A percentile compares a stretch with the other conserved stretches of the same genome.
These are phyloP conservation scores for Austrolebias charrua DNA, from an alignment of 2,797 vertebrate genomes.

Conservation along the genomic window DNA sequence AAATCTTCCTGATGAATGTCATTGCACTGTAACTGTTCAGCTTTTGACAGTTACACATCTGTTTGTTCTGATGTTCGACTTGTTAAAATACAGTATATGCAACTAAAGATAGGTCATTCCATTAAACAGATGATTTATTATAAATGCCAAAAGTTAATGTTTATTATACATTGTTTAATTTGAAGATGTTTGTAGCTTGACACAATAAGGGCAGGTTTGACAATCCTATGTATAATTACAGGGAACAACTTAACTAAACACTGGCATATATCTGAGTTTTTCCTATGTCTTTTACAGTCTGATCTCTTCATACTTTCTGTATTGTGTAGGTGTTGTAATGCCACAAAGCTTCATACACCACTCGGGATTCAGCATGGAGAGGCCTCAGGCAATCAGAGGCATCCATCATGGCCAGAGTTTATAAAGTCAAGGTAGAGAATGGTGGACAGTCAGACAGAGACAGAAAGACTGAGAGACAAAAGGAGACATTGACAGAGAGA, in stretches of 20 bases:
- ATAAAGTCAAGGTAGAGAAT: slow-evolving; percentile 37
- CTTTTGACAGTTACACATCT: background rate
- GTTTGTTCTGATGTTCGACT: background rate
- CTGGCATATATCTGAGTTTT: slow-evolving; percentile 8
- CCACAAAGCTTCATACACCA: slow-evolving; percentile 27
- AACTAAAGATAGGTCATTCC: background rate
- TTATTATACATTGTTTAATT: no score
- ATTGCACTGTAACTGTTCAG: background rate
- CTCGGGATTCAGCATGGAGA: slow-evolving; percentile 43
- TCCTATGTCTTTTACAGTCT: slow-evolving; percentile 7
- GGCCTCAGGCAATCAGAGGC: slow-evolving; percentile 57
- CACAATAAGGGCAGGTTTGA: background rate
- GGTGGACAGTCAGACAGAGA: slow-evolving; percentile 21
- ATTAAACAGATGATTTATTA: background rate
- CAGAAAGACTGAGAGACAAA: slow-evolving; percentile 33
- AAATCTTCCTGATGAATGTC: no score
- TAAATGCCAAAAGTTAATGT: background rate
- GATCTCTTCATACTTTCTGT: slow-evolving; percentile 34
- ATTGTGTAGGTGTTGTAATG: slow-evolving; percentile 60
- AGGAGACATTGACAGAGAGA: slow-evolving; percentile 49
- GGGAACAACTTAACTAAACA: background rate
- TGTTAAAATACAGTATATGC: background rate
- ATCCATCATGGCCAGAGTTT: slow-evolving; percentile 60
- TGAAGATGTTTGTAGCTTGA: background rate
- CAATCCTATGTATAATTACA: background rate